These are phyloP conservation scores for Troides helena DNA, from an alignment of 2,888 invertebrate genomes.

Conservation along the genomic window DNA sequence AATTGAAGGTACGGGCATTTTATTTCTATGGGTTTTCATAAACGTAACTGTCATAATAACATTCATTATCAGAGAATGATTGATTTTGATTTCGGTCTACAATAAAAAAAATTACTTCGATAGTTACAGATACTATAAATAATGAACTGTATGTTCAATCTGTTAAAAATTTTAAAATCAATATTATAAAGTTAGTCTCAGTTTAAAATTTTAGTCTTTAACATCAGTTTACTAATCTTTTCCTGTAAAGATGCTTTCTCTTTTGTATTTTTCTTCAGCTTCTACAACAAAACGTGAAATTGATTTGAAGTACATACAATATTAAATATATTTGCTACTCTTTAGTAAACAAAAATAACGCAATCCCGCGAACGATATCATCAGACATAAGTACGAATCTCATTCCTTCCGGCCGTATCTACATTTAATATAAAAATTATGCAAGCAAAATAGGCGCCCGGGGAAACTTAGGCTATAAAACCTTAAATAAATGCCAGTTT, in stretches of 20 bases:
- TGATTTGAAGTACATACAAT: background rate
- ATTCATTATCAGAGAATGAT: background rate
- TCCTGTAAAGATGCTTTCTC: no score
- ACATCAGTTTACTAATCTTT: no score
- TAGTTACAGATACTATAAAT: no score
- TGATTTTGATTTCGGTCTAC: background rate
- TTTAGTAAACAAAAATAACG: background rate
- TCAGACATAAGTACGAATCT: slow-evolving; percentile 30
- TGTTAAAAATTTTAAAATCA: no score
- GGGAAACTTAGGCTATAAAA: slow-evolving; percentile 56
- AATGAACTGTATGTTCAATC: no score
- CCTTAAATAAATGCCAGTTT: slow-evolving; percentile 54
- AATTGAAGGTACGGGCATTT: slow-evolving; percentile 37
- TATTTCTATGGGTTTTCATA: slow-evolving; percentile 30
- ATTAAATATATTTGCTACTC: background rate
- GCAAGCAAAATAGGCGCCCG: slow-evolving; percentile 44
- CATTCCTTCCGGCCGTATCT: slow-evolving; percentile 33
- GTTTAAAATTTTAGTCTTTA: no score
- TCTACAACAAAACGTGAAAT: no score
- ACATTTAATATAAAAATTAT: slow-evolving; percentile 56
- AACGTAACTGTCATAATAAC: slow-evolving; percentile 28
- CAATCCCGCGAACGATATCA: slow-evolving; percentile 22
- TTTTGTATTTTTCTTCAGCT: no score
- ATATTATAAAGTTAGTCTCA: no score
- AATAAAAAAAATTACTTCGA: background rate